These are phyloP conservation scores for Mesocricetus auratus DNA, from an alignment of 2,113 vertebrate genomes.

Conservation along the genomic window DNA sequence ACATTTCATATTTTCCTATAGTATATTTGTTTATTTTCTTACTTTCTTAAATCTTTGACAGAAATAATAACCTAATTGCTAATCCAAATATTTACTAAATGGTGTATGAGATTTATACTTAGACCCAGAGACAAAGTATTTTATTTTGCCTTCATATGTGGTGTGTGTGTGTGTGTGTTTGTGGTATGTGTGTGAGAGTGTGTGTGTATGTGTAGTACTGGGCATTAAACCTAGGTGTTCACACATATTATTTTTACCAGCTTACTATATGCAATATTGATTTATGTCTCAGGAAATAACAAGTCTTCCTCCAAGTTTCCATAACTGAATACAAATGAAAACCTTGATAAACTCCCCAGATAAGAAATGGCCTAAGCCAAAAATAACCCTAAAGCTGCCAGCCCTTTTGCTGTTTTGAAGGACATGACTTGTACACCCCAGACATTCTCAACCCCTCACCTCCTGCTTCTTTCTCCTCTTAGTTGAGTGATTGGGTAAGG, in stretches of 20 bases:
- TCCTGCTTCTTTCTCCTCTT: neutral
- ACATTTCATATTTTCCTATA: neutral
- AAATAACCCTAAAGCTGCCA: conserved; percentile 3
- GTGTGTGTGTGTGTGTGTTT: neutral
- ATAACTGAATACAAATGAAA: neutral
- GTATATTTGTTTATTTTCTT: neutral
- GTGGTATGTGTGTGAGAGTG: neutral
- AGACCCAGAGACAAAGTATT: neutral
- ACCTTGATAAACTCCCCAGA: neutral
- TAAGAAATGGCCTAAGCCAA: neutral
- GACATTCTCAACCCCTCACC: neutral
- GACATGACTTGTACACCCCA: neutral
- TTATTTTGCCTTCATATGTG: neutral
- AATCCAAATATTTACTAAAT: neutral
- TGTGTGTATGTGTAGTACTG: no score
- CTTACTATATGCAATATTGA: conserved; percentile 31
- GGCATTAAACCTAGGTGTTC: neutral
- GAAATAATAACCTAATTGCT: neutral
- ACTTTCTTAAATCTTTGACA: neutral
- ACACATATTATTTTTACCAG: neutral
- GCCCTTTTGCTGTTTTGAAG: conserved; percentile 27
- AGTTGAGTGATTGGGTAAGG: neutral
- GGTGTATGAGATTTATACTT: neutral
- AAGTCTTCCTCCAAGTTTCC: neutral
- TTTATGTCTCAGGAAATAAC: conserved; percentile 27